A percentile compares a stretch with the other conserved stretches of the same genome.
phyloP scores from a whole-genome alignment of 2,888 invertebrate genomes.

The Callimorpha dominula region DNA sequence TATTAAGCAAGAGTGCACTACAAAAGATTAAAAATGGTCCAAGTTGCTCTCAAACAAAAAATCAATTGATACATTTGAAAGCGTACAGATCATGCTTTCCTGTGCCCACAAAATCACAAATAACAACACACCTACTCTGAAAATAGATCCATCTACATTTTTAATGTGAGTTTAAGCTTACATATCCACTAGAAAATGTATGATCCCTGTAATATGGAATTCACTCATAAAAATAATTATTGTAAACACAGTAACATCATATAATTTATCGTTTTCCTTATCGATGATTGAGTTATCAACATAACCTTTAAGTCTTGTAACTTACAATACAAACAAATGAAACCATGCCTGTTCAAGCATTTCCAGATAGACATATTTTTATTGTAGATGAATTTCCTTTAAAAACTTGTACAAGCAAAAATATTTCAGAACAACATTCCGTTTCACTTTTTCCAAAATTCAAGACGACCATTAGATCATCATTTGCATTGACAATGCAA shows the following conservation, averaged over 20 bases:
- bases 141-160: too few relatives aligned
- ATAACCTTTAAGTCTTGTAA: neutral
- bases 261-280: neutral
- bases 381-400: neutral
- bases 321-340: neutral
- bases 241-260: neutral
- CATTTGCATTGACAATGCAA: constrained; percentile 70
- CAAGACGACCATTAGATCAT: constrained; percentile 60
- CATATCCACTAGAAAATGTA: too few relatives aligned
- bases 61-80: too few relatives aligned
- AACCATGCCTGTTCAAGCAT: neutral
- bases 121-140: too few relatives aligned
- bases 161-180: too few relatives aligned
- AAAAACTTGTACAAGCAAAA: constrained; percentile 3
- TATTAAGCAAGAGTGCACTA: too few relatives aligned
- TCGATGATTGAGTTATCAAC: neutral
- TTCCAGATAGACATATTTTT: neutral
- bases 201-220: too few relatives aligned
- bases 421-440: constrained; percentile 37
- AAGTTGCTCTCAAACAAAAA: too few relatives aligned
- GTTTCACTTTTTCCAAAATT: constrained; percentile 65
- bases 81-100: too few relatives aligned
- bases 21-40: too few relatives aligned
- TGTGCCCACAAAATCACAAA: too few relatives aligned
- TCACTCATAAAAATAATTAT: neutral